Conservation (phyloP, 1,140 invertebrate genomes). For the Orchesella cincta region DNA sequence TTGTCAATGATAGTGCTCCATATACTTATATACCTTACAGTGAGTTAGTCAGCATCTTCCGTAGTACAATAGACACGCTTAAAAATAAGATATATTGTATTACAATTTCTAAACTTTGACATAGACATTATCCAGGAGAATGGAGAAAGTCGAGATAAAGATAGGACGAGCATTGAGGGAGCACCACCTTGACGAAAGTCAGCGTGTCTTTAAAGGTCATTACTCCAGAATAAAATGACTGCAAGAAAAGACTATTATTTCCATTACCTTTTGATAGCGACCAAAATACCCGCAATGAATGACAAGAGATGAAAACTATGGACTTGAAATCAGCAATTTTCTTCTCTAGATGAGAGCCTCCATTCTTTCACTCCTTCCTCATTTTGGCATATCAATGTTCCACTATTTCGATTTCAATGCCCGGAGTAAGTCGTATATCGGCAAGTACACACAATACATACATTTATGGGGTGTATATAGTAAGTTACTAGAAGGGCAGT, state of each 20-base stretch:
- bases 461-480: too few relatives aligned
- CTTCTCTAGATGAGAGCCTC: constrained; percentile 1
- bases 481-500: too few relatives aligned
- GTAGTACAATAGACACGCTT: too few relatives aligned
- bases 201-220: constrained; percentile 3
- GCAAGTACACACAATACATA: too few relatives aligned
- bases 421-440: too few relatives aligned
- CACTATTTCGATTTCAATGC: constrained; percentile 6
- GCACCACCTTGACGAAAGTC: not conserved
- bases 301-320: constrained; percentile 16
- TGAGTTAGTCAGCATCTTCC: too few relatives aligned
- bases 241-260: constrained; percentile 20
- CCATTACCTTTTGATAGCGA: constrained; percentile 18
- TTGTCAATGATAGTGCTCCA: not conserved
- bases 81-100: too few relatives aligned
- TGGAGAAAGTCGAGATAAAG: too few relatives aligned
- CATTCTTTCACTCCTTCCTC: constrained; percentile 11
- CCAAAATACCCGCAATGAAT: not conserved
- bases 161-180: too few relatives aligned
- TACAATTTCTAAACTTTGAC: too few relatives aligned
- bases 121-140: too few relatives aligned
- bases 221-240: constrained; percentile 4
- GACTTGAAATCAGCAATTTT: constrained; percentile 11
- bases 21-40: too few relatives aligned
- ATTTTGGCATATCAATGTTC: not conserved